Conservation (phyloP, 1,140 invertebrate genomes). For the Metaphire vulgaris region DNA sequence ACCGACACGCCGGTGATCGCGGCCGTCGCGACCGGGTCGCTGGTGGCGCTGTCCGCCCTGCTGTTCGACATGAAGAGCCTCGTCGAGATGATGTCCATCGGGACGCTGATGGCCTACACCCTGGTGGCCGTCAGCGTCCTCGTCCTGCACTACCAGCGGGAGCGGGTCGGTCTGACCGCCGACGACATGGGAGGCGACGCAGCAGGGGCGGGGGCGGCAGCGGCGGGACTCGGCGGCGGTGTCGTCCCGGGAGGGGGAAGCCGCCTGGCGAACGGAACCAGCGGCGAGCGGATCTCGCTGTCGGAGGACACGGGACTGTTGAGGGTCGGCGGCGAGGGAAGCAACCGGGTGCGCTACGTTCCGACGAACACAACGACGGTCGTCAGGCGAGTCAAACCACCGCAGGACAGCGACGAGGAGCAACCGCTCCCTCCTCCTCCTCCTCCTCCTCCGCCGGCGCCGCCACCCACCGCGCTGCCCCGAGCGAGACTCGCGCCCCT, state of each 20-base stretch:
- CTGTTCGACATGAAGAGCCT: conserved; percentile 77
- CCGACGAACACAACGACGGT: conserved; percentile 18
- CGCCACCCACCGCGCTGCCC: neutral
- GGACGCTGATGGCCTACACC: conserved; percentile 76
- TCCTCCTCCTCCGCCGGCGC: neutral
- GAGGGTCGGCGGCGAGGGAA: conserved; percentile 2
- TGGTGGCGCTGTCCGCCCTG: conserved; percentile 64
- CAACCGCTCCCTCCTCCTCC: neutral
- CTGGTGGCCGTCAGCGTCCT: conserved; percentile 79
- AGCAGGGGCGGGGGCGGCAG: neutral
- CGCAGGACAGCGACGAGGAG: neutral
- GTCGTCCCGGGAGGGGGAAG: neutral
- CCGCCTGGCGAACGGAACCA: neutral
- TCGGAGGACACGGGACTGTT: conserved; percentile 12
- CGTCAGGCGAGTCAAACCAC: conserved; percentile 12
- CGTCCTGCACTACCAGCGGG: conserved; percentile 55
- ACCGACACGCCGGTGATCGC: conserved; percentile 64
- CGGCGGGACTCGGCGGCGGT: neutral
- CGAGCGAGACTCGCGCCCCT: neutral
- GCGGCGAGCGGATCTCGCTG: neutral
- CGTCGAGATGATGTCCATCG: conserved; percentile 80
- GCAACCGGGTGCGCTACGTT: conserved; percentile 7
- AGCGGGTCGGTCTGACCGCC: conserved; percentile 16
- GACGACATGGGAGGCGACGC: neutral
- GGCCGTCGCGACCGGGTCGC: conserved; percentile 66